Conservation (phyloP, 1,140 invertebrate species). For the Parasteatoda tepidariorum region DNA sequence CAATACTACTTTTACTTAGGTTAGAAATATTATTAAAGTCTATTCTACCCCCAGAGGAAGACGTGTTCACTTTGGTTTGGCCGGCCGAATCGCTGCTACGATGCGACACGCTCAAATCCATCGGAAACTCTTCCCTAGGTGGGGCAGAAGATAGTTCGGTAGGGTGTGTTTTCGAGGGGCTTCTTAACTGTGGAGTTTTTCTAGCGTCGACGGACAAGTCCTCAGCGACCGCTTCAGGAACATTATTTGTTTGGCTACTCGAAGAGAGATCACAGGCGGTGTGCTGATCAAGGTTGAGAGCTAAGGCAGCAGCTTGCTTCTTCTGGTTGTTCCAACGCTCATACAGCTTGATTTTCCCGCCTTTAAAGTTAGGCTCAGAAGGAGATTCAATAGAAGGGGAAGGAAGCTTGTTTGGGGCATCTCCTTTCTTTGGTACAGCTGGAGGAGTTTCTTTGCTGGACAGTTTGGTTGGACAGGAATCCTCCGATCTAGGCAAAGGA, state of each 20-base stretch:
- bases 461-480: too few species aligned
- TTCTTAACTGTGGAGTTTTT: background rate
- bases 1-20: background rate
- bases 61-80: background rate
- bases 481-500: too few species aligned
- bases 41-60: background rate
- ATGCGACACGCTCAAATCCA: constrained; percentile 25
- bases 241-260: background rate
- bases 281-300: background rate
- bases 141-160: background rate
- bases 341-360: constrained; percentile 42
- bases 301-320: background rate
- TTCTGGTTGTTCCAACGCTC: constrained; percentile 52
- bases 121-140: constrained; percentile 7
- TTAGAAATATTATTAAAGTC: background rate
- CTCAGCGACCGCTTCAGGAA: background rate
- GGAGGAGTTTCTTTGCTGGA: too few species aligned
- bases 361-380: constrained; percentile 7
- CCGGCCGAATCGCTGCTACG: background rate
- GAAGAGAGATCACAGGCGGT: background rate
- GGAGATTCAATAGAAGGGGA: background rate
- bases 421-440: too few species aligned
- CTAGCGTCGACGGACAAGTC: background rate
- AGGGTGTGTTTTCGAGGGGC: background rate
- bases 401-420: background rate